These are phyloP conservation scores for Geotrypetes seraphini DNA, from an alignment of 2,797 vertebrate species.

Conservation along the genomic window DNA sequence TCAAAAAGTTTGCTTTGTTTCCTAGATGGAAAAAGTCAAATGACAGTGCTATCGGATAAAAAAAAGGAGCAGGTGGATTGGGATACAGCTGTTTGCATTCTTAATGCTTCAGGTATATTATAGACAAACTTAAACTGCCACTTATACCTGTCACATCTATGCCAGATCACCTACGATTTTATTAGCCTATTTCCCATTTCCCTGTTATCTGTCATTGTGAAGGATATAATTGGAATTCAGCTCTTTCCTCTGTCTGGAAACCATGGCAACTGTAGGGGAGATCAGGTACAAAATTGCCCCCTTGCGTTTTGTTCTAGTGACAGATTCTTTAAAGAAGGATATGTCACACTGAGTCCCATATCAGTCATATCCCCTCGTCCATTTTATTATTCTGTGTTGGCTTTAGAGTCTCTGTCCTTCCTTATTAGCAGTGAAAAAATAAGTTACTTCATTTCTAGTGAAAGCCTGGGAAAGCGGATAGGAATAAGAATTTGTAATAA, in stretches of 20 bases:
- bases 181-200: conserved; percentile 36
- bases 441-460: too few relatives aligned
- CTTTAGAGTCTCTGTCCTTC: conserved; percentile 12
- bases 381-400: conserved; percentile 21
- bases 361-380: conserved; percentile 19
- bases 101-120: conserved; percentile 18
- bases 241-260: conserved; percentile 33
- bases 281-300: conserved; percentile 35
- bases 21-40: too few relatives aligned
- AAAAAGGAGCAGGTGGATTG: too few relatives aligned
- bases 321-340: conserved; percentile 22
- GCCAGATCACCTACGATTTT: conserved; percentile 35
- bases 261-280: conserved; percentile 56
- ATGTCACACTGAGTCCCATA: conserved; percentile 17
- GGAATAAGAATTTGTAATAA: too few relatives aligned
- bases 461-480: too few relatives aligned
- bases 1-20: too few relatives aligned
- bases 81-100: conserved; percentile 13
- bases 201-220: conserved; percentile 34
- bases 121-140: conserved; percentile 22
- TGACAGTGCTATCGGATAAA: too few relatives aligned
- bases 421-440: conserved; percentile 8
- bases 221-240: conserved; percentile 41
- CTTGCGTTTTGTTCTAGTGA: conserved; percentile 27
- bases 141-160: conserved; percentile 29